These are phyloP conservation scores for Alectoris magna DNA, from an alignment of 2,797 vertebrate species.

Conservation along the genomic window DNA sequence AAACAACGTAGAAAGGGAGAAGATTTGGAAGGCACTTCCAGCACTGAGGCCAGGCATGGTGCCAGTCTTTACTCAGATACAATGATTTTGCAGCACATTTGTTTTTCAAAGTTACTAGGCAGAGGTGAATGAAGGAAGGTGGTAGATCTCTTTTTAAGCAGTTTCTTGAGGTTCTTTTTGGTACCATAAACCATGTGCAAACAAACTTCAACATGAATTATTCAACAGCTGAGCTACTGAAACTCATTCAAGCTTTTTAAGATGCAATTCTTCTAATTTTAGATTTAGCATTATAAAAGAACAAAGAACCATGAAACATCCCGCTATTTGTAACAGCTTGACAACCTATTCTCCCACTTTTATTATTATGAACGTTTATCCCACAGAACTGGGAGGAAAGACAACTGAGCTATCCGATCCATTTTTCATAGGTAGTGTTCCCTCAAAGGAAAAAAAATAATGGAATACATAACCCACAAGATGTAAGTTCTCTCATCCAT, in stretches of 20 bases:
- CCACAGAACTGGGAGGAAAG: not conserved
- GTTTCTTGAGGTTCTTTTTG: not conserved
- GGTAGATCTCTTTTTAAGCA: not conserved
- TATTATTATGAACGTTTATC: not conserved
- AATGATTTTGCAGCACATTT: not conserved
- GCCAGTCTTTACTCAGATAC: not conserved
- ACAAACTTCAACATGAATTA: not conserved
- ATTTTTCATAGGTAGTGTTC: not conserved
- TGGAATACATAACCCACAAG: not conserved
- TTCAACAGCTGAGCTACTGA: not conserved
- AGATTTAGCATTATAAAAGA: not conserved
- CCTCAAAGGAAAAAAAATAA: not conserved
- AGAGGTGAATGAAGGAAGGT: slow-evolving; percentile 1
- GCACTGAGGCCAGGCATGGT: not conserved
- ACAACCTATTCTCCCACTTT: not conserved
- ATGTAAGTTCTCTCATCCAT: not conserved
- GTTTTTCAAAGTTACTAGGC: not conserved
- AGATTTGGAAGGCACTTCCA: not conserved
- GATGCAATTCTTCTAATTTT: not conserved
- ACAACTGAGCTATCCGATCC: not conserved
- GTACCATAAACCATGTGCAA: not conserved
- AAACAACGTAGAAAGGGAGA: not conserved
- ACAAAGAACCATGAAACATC: not conserved
- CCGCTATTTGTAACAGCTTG: not conserved
- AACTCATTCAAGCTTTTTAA: not conserved